Conservation (phyloP, 2,888 invertebrate genomes). For the Leptinotarsa peninsularis region DNA sequence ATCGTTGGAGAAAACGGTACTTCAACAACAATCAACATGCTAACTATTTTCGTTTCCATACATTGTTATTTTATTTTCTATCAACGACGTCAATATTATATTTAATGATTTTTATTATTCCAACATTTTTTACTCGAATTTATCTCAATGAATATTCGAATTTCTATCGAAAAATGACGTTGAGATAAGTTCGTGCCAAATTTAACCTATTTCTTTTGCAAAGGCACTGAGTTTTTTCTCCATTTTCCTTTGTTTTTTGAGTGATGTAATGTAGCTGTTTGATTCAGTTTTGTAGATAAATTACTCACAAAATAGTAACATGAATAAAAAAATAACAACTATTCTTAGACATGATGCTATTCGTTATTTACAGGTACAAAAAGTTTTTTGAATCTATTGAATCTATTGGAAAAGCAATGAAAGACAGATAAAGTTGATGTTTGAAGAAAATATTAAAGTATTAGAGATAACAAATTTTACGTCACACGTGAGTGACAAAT, state of each 20-base stretch:
- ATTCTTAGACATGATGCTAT: background rate
- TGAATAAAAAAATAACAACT: background rate
- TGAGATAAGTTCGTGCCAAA: background rate
- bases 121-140: background rate
- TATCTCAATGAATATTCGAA: background rate
- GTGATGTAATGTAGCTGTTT: conserved; percentile 26
- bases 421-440: too few relatives aligned
- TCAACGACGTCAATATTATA: background rate
- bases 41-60: too few relatives aligned
- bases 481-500: too few relatives aligned
- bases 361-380: background rate
- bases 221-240: conserved; percentile 61
- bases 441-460: too few relatives aligned
- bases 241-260: conserved; percentile 41
- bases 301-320: background rate
- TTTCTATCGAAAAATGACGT: background rate
- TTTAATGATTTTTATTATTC: background rate
- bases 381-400: too few relatives aligned
- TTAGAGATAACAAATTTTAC: too few relatives aligned
- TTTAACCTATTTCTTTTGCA: conserved; percentile 49
- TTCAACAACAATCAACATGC: too few relatives aligned
- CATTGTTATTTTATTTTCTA: too few relatives aligned
- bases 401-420: too few relatives aligned
- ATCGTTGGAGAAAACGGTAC: too few relatives aligned
- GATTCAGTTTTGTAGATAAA: conserved; percentile 24